A percentile compares a stretch with the other conserved stretches of the same genome.
These are phyloP conservation scores for Cepphus grylle DNA, from an alignment of 2,113 vertebrate species.

Conservation along the genomic window DNA sequence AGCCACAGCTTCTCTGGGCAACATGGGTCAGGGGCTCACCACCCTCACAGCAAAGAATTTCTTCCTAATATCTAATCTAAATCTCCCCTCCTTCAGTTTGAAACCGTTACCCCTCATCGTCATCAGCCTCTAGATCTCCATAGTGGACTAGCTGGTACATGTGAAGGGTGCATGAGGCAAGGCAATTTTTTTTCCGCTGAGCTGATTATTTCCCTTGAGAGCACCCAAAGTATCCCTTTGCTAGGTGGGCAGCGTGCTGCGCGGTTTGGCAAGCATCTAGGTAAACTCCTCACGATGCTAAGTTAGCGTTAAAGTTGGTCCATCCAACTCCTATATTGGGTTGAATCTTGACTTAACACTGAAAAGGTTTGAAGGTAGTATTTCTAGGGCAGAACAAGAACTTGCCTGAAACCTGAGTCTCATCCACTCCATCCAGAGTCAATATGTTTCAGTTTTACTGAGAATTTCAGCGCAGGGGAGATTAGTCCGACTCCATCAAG, in stretches of 20 bases:
- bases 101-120: no score
- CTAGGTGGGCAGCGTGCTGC: background rate
- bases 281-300: background rate
- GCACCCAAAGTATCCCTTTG: background rate
- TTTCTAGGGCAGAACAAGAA: background rate
- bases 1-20: no score
- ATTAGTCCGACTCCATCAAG: background rate
- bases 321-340: background rate
- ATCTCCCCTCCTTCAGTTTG: no score
- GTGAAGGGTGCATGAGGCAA: background rate
- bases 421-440: background rate
- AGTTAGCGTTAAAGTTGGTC: background rate
- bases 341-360: background rate
- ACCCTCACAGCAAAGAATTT: no score
- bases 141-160: background rate
- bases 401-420: conserved; percentile 11
- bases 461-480: background rate
- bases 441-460: conserved; percentile 39
- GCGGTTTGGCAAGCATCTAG: background rate
- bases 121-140: background rate
- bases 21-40: no score
- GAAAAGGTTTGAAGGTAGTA: background rate
- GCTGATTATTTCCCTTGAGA: background rate
- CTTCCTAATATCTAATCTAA: no score
- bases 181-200: background rate